These are phyloP conservation scores for Vannuccia rotundouncinata DNA, from an alignment of 2,888 invertebrate species.

Conservation along the genomic window DNA sequence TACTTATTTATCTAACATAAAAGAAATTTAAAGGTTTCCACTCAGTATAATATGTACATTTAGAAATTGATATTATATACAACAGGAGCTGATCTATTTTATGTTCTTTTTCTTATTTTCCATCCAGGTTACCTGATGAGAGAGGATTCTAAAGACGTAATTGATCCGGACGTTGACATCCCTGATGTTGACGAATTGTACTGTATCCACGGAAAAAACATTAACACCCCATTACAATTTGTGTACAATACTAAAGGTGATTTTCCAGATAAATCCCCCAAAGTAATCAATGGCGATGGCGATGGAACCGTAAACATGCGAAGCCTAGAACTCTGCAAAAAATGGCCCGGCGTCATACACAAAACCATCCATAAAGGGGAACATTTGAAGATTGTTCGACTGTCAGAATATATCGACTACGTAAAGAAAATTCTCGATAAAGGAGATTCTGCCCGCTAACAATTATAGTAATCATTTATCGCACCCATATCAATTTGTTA, in stretches of 20 bases:
- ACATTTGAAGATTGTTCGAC: conserved; percentile 13
- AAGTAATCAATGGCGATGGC: neutral
- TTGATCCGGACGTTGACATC: conserved; percentile 11
- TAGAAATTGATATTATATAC: too few relatives aligned
- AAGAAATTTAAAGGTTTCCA: too few relatives aligned
- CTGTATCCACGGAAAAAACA: neutral
- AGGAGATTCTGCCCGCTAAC: too few relatives aligned
- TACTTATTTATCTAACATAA: too few relatives aligned
- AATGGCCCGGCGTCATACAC: conserved; percentile 2
- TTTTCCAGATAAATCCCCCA: neutral
- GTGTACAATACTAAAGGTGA: neutral
- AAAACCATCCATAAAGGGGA: neutral
- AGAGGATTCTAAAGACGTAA: neutral
- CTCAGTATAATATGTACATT: too few relatives aligned
- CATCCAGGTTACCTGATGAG: conserved; percentile 27
- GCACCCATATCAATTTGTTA: too few relatives aligned
- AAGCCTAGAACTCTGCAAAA: conserved; percentile 28
- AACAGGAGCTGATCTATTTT: too few relatives aligned
- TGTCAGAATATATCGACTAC: neutral
- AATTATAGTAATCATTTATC: too few relatives aligned
- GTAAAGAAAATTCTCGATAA: neutral
- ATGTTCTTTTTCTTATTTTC: too few relatives aligned
- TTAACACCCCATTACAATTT: neutral
- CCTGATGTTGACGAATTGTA: conserved; percentile 29
- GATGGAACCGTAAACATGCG: neutral